Evolutionary conservation across 2,797 vertebrate genomes (phyloP).

Genomic region (Sebastiscus tertius): DNA sequence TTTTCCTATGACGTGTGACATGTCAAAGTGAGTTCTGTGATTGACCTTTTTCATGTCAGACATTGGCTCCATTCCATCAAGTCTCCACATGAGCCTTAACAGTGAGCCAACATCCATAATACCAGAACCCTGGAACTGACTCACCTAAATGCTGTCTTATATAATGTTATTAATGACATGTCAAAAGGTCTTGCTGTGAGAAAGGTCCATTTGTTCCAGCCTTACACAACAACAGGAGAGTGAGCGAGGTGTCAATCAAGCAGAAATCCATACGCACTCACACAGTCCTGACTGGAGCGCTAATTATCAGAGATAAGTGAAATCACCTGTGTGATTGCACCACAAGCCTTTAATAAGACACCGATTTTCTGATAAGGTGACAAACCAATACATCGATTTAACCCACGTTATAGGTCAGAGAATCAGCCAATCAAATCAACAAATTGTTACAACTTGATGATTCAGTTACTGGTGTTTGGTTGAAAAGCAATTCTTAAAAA

Average conservation of each 20-base stretch:
- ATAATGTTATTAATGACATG: neutral
- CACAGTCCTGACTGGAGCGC: neutral
- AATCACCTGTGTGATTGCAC: neutral
- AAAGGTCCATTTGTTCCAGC: neutral
- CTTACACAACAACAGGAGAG: neutral
- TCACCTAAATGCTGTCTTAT: neutral
- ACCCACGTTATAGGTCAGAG: neutral
- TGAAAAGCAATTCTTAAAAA: neutral
- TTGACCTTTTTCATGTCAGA: no score
- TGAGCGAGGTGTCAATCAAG: neutral
- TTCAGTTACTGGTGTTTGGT: neutral
- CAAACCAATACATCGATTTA: neutral
- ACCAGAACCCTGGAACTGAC: neutral
- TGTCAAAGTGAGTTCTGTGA: neutral
- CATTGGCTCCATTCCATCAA: no score
- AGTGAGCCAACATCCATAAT: neutral
- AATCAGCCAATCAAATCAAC: neutral
- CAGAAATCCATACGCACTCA: neutral
- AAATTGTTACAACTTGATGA: neutral
- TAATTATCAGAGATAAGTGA: neutral
- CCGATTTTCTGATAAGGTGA: neutral
- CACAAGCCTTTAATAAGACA: neutral
- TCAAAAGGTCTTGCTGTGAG: neutral
- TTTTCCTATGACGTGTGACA: neutral
- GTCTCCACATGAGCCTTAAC: no score